phyloP scores from a whole-genome alignment of 2,888 invertebrate species.

The Smittia sp. region DNA sequence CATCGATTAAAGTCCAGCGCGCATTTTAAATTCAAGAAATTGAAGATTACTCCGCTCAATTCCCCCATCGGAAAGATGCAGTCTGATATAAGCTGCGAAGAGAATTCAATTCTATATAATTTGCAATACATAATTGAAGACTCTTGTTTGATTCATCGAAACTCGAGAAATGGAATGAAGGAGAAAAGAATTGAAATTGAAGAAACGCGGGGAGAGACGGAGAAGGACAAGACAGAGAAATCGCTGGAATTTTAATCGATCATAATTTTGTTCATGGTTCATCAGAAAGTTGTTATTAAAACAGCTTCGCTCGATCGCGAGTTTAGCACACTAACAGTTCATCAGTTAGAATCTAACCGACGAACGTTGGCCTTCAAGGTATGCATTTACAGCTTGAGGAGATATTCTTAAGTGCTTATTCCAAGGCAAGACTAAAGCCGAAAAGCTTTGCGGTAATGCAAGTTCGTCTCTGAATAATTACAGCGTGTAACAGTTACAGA shows the following conservation, averaged over 20 bases:
- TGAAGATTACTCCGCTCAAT: conserved; percentile 6
- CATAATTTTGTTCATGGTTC: conserved; percentile 35
- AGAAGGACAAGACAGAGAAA: background rate
- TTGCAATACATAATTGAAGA: conserved; percentile 40
- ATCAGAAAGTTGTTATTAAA: conserved; percentile 37
- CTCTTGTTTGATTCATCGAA: conserved; percentile 26
- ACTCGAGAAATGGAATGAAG: no score
- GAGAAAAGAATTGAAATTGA: conserved; percentile 4
- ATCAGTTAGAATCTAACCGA: no score
- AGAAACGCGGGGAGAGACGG: conserved; percentile 1
- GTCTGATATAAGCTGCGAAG: conserved; percentile 3
- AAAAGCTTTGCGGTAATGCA: no score
- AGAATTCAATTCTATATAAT: conserved; percentile 35
- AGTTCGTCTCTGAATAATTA: no score
- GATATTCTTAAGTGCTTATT: no score
- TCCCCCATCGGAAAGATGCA: background rate
- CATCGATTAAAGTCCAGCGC: conserved; percentile 24
- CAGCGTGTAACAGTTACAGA: background rate
- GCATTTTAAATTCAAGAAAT: conserved; percentile 32
- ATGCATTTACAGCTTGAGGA: no score
- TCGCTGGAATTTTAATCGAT: conserved; percentile 39
- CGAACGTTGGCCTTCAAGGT: no score
- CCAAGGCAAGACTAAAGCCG: no score
- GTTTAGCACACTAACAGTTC: background rate
- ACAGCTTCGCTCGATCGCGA: background rate